Evolutionary conservation across 2,797 vertebrate species (phyloP), one percentile per base, ranked within the genome.

Genomic region (Enoplosus armatus): DNA sequence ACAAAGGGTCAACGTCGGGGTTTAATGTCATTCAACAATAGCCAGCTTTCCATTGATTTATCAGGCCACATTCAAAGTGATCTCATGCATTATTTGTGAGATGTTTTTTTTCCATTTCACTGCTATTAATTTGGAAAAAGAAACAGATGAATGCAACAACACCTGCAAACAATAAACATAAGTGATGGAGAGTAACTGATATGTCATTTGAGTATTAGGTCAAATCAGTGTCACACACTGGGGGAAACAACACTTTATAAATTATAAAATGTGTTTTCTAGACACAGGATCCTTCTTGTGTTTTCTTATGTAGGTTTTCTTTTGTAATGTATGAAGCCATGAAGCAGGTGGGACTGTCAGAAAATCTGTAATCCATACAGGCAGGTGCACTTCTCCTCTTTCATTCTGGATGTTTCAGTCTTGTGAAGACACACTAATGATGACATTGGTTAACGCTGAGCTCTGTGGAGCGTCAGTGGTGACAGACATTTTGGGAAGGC

Each of bases 401-500:
- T 70, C 56, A 58, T 29, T 65, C 11, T 27, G 39, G 53, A 56
- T 60, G 58, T 60, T 84, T 56, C 39, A 66, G 22, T 70, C 47
- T 15, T 22, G 11, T 27, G 29, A n/a, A 51, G 48, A 64, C 51
- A 80, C 50, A 55, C 76, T 54, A 55, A 60, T 48, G 43, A 61
- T 26, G 31, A 24, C 22, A 9, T 2, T 27, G 72, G 56, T 29
- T 29, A 37, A 33, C 69, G 73, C 51, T 71, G 73, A 73, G 66
- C 73, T 72, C 64, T 63, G 61, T 56, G 53, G 75, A 67, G 60
- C n/a, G 2, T 54, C 58, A 63, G n/a, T 26, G 61, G n/a, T 81
- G 86, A 90, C 83, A 79, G 85, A 90, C 70, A 68, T 73, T 66
- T 72, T 29, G 58, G 68, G 75, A 76, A 62, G 63, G 64, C 82